Conservation (phyloP, 2,797 vertebrate species). For the Acrossocheilus wenchowensis region DNA sequence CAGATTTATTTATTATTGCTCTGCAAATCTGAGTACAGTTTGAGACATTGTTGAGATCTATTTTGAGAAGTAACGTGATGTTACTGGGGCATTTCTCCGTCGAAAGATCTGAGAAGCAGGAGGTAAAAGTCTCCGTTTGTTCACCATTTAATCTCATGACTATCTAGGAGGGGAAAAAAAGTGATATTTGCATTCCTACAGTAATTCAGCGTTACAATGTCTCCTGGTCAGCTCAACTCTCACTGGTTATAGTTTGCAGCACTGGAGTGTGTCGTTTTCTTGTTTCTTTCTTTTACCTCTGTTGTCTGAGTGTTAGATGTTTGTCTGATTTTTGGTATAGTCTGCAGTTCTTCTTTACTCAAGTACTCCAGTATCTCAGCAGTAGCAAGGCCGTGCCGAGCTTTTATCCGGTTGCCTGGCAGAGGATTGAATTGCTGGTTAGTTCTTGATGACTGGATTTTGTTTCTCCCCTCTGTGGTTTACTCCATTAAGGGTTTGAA, state of each 20-base stretch:
- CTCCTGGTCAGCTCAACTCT: neutral
- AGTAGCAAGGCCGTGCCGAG: neutral
- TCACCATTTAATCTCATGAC: neutral
- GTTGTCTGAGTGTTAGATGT: neutral
- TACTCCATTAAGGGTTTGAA: conserved; percentile 16
- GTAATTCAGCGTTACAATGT: neutral
- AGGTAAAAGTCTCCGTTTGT: neutral
- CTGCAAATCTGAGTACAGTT: neutral
- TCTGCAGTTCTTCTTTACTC: neutral
- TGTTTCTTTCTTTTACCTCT: neutral
- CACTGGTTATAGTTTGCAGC: neutral
- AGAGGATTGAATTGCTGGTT: conserved; percentile 53
- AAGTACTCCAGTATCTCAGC: neutral
- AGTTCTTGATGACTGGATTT: conserved; percentile 57
- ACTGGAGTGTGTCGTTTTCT: neutral
- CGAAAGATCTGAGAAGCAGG: neutral
- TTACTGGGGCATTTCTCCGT: neutral
- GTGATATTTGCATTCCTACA: neutral
- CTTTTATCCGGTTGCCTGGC: conserved; percentile 14
- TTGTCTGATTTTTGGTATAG: neutral
- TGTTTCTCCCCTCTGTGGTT: conserved; percentile 63
- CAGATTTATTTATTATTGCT: neutral
- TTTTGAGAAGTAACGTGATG: neutral
- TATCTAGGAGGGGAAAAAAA: neutral
- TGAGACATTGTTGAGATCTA: neutral